Conservation (phyloP, 2,113 vertebrate species). For the Lanius ludovicianus region DNA sequence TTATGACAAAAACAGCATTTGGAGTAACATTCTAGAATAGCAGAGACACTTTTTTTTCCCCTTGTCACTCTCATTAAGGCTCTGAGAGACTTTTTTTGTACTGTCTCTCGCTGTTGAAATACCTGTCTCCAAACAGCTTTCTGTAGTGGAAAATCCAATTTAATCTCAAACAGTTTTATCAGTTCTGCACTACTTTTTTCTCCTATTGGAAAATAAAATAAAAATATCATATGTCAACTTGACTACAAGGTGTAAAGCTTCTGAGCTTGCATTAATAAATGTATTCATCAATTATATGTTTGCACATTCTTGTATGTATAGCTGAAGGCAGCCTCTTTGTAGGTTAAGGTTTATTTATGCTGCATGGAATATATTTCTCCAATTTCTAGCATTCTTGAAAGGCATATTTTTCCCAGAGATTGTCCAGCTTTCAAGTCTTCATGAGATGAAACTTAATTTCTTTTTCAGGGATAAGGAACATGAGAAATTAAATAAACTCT, state of each 20-base stretch:
- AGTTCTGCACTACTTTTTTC: constrained; percentile 67
- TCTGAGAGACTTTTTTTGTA: constrained; percentile 38
- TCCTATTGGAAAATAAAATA: constrained; percentile 69
- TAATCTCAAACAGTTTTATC: constrained; percentile 72
- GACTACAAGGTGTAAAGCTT: constrained; percentile 61
- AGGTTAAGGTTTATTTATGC: constrained; percentile 34
- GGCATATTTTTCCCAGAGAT: constrained; percentile 19
- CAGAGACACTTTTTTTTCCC: background rate
- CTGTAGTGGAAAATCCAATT: constrained; percentile 76
- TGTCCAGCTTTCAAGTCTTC: constrained; percentile 6
- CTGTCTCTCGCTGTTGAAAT: constrained; percentile 32
- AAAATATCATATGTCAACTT: constrained; percentile 67
- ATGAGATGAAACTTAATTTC: constrained; percentile 23
- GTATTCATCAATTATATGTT: constrained; percentile 64
- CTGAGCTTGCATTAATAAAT: constrained; percentile 69
- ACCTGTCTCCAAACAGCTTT: constrained; percentile 69
- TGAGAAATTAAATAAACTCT: constrained; percentile 27
- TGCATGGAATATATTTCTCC: background rate
- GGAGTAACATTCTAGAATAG: constrained; percentile 27
- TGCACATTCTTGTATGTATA: constrained; percentile 45
- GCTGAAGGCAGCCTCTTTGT: constrained; percentile 53
- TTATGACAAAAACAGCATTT: constrained; percentile 36
- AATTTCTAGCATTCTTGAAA: constrained; percentile 24
- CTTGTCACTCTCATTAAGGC: constrained; percentile 67
- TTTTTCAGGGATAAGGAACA: background rate